Percentiles rank a stretch among this genome's conserved stretches.
Conservation (phyloP, 2,888 invertebrate genomes). For the Agrochola circellaris region DNA sequence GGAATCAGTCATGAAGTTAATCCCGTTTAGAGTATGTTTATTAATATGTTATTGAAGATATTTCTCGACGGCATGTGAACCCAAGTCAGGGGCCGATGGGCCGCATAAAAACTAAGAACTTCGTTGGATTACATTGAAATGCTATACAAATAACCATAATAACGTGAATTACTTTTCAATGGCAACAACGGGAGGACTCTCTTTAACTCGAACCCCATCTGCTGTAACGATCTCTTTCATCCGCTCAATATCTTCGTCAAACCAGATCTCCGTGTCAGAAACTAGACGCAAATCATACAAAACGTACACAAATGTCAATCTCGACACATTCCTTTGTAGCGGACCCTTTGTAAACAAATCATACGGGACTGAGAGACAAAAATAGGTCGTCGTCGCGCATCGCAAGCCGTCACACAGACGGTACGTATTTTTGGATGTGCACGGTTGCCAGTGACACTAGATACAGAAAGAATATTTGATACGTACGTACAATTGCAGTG, state of each 20-base stretch:
- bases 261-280: conserved; percentile 41
- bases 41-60: not conserved
- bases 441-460: conserved; percentile 71
- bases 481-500: conserved; percentile 48
- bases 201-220: conserved; percentile 8
- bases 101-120: not conserved
- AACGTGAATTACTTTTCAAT: conserved; percentile 30
- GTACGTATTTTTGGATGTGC: conserved; percentile 77
- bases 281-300: conserved; percentile 53
- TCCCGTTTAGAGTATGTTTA: not conserved
- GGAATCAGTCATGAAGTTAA: not conserved
- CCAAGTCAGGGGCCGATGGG: no score
- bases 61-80: no score
- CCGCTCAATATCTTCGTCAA: conserved; percentile 29
- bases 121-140: conserved; percentile 20
- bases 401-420: conserved; percentile 69
- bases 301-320: conserved; percentile 60
- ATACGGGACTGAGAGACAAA: conserved; percentile 65
- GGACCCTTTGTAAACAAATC: conserved; percentile 80
- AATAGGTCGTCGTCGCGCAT: conserved; percentile 75
- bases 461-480: conserved; percentile 61
- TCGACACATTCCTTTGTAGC: conserved; percentile 69
- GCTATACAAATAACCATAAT: not conserved
- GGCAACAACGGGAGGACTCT: conserved; percentile 3
- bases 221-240: conserved; percentile 24